Base-by-base conservation (phyloP, 2,113 vertebrate genomes). In the Brachyhypopomus gauderio region DNA sequence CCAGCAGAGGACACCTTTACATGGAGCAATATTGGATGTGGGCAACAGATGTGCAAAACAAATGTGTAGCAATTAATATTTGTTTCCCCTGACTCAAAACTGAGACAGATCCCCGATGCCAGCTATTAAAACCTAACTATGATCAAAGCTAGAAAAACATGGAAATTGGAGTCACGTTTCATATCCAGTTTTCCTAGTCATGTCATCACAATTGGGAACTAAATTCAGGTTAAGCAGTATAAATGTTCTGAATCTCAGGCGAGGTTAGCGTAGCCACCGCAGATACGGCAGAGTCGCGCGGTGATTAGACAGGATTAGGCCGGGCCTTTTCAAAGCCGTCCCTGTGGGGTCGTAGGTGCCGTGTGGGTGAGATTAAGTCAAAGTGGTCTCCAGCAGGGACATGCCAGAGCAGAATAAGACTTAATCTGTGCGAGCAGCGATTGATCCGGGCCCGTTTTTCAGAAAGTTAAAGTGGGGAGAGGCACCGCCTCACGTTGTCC, bases 281-380 rank as follows among this genome's bases (percentile, higher is more conserved):
- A 22, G 66, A 78, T 52, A 4, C 9, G 23, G 20, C 48, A 22
- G 17, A 60, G 41, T 67, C 66, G 59, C 71, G 71, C 30, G 36
- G 11, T 36, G 69, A 16, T 38, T 64, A 55, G 66, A 34, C 71
- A 45, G 72, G 58, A 82, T 85, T 77, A 48, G 27, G 1, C 22
- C 45, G 17, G 45, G 30, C 30, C 60, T 74, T 70, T 85, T 78
- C 64, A 78, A 66, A 66, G 59, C 80, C 25, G 25, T 8, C 45
- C 34, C 72, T 20, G 75, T 58, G 80, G 82, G 74, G 69, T 66
- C 9, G 16, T 55, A 16, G 27, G 38, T 52, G 59, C 72, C 27
- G 20, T 41, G 58, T 81, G 62, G 71, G 81, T 81, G 72, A 81
- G 82, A 85, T 88, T 85, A 86, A 79, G 69, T 60, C 27, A 11